Conservation (phyloP, 1,140 invertebrate species). For the Atopsyche davidsoni region DNA sequence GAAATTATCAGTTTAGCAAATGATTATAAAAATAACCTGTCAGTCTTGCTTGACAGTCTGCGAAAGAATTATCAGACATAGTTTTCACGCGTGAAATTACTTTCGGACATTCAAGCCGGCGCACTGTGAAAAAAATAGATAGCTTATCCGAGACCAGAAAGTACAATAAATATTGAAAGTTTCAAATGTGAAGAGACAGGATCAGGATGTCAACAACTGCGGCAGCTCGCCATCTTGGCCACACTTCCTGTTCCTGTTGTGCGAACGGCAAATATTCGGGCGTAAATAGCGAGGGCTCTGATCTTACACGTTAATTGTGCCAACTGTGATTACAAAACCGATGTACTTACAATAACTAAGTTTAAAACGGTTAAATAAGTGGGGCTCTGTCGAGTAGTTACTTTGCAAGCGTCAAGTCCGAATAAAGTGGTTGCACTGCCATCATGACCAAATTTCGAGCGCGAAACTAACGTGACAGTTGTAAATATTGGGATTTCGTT, state of each 20-base stretch:
- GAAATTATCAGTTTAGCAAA: no score
- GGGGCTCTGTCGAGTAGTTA: not conserved
- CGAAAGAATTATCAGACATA: no score
- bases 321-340: not conserved
- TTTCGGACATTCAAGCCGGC: no score
- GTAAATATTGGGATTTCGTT: no score
- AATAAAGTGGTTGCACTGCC: slow-evolving; percentile 18
- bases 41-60: no score
- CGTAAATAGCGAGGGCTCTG: no score
- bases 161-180: slow-evolving; percentile 5
- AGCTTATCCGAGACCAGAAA: not conserved
- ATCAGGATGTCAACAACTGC: slow-evolving; percentile 22
- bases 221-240: slow-evolving; percentile 18
- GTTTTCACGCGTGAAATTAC: no score
- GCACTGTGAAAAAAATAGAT: not conserved
- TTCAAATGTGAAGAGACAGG: slow-evolving; percentile 20
- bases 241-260: slow-evolving; percentile 26
- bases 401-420: slow-evolving; percentile 6
- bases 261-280: slow-evolving; percentile 12
- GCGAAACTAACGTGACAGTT: no score
- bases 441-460: slow-evolving; percentile 15
- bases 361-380: slow-evolving; percentile 6
- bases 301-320: not conserved
- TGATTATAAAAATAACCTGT: no score
- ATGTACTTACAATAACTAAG: not conserved